These are phyloP conservation scores for Apostichopus californicus DNA, from an alignment of 35 echinoderm and acorn worm genomes.

Conservation along the genomic window DNA sequence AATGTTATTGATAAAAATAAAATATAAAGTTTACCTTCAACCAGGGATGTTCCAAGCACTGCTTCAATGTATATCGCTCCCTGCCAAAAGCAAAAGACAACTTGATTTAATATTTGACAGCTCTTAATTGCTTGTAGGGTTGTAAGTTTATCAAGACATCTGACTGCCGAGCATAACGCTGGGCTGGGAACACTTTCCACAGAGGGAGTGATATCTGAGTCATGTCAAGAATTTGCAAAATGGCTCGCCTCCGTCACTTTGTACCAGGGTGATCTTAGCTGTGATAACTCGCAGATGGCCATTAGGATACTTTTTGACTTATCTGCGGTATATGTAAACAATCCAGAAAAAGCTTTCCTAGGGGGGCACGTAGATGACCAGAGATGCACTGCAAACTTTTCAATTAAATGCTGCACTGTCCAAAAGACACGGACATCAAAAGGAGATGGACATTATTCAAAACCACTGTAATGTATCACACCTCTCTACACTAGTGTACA, in stretches of 20 bases:
- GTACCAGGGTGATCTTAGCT: slow-evolving; percentile 14
- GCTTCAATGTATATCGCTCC: slow-evolving; percentile 58
- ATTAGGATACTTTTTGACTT: not conserved
- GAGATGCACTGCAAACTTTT: not conserved
- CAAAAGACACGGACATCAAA: too few species aligned
- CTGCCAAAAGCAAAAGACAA: slow-evolving; percentile 55
- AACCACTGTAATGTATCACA: too few species aligned
- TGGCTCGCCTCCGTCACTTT: slow-evolving; percentile 32
- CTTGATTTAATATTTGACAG: slow-evolving; percentile 43
- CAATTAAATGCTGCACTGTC: not conserved
- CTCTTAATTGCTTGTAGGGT: slow-evolving; percentile 46
- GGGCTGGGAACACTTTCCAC: not conserved
- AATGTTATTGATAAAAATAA: not conserved
- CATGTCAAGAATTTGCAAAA: slow-evolving; percentile 50
- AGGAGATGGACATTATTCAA: too few species aligned
- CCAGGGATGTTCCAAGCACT: slow-evolving; percentile 92
- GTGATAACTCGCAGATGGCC: slow-evolving; percentile 28
- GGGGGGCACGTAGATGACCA: not conserved
- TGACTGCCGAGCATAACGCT: not conserved
- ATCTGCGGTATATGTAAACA: too few species aligned
- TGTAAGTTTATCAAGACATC: slow-evolving; percentile 55
- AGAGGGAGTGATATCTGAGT: slow-evolving; percentile 30
- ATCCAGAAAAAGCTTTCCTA: not conserved
- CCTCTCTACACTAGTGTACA: too few species aligned
- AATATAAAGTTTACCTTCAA: slow-evolving; percentile 69